These are phyloP conservation scores for Sipha flava DNA, from an alignment of 1,140 invertebrate genomes.

Conservation along the genomic window DNA sequence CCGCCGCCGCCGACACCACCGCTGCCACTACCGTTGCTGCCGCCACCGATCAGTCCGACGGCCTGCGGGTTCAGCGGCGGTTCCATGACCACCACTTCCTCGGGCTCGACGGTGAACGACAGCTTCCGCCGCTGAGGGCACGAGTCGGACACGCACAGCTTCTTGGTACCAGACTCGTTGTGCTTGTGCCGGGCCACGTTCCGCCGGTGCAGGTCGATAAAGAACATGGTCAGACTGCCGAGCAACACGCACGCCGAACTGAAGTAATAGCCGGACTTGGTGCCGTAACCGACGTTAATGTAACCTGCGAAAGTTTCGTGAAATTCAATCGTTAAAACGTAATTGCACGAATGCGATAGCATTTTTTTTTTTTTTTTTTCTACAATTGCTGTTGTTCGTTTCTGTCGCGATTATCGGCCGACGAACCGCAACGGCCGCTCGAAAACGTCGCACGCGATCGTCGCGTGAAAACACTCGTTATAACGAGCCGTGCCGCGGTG, in stretches of 20 bases:
- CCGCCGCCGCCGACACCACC: constrained; percentile 56
- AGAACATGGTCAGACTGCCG: constrained; percentile 65
- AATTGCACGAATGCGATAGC: too few species aligned
- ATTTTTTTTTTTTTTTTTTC: too few species aligned
- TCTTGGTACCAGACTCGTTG: constrained; percentile 50
- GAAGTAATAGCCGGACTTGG: constrained; percentile 71
- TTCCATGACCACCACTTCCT: constrained; percentile 47
- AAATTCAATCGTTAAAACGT: too few species aligned
- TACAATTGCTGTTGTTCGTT: too few species aligned
- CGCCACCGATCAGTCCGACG: constrained; percentile 73
- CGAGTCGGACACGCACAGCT: constrained; percentile 50
- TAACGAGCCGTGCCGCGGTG: too few species aligned
- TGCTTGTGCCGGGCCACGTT: constrained; percentile 60
- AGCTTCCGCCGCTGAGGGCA: constrained; percentile 51
- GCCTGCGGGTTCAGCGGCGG: constrained; percentile 44
- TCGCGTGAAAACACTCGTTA: too few species aligned
- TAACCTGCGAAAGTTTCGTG: constrained; percentile 54
- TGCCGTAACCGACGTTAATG: constrained; percentile 63
- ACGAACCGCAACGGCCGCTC: too few species aligned
- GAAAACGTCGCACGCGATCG: too few species aligned
- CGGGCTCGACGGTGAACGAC: constrained; percentile 53
- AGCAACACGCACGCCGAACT: constrained; percentile 67
- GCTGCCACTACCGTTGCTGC: constrained; percentile 78
- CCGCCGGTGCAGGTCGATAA: constrained; percentile 67
- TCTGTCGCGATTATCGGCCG: too few species aligned